Evolutionary conservation across 2,113 vertebrate species (phyloP).

Genomic region (Anser cygnoides): DNA sequence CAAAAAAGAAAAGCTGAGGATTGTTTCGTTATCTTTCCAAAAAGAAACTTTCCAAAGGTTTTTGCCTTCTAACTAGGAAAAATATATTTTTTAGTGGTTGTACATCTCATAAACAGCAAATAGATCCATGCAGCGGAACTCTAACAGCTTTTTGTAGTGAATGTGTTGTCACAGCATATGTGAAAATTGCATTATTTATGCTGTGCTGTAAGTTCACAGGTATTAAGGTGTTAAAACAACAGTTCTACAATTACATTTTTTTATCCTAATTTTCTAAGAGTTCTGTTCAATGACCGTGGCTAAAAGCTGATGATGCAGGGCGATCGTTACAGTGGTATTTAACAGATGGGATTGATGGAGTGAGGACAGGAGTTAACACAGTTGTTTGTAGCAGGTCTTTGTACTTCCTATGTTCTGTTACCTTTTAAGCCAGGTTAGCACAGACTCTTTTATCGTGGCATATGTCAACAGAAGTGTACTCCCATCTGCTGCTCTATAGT

Average conservation of each 20-base stretch:
- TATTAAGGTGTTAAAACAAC: fast-evolving
- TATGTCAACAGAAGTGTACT: constrained; percentile 80
- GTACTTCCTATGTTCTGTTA: constrained; percentile 48
- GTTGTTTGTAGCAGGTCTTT: constrained; percentile 75
- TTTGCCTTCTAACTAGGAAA: background rate
- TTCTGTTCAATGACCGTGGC: fast-evolving
- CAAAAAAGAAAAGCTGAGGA: background rate
- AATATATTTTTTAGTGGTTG: fast-evolving
- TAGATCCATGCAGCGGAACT: fast-evolving
- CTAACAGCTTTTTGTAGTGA: fast-evolving
- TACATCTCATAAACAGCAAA: fast-evolving
- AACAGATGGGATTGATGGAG: constrained; percentile 71
- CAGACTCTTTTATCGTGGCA: constrained; percentile 75
- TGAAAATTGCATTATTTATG: background rate
- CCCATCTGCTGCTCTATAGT: constrained; percentile 83
- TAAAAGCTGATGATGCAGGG: background rate
- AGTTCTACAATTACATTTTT: background rate
- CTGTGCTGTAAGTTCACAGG: background rate
- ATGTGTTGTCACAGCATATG: background rate
- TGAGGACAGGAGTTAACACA: constrained; percentile 59
- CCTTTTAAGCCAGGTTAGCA: constrained; percentile 76
- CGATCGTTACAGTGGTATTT: background rate
- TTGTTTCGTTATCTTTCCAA: background rate
- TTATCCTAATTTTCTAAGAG: fast-evolving
- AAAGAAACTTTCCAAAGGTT: background rate